A percentile compares a stretch with the other conserved stretches of the same genome.
These are phyloP conservation scores for Triplophysa rosa DNA, from an alignment of 2,113 vertebrate genomes.

Conservation along the genomic window DNA sequence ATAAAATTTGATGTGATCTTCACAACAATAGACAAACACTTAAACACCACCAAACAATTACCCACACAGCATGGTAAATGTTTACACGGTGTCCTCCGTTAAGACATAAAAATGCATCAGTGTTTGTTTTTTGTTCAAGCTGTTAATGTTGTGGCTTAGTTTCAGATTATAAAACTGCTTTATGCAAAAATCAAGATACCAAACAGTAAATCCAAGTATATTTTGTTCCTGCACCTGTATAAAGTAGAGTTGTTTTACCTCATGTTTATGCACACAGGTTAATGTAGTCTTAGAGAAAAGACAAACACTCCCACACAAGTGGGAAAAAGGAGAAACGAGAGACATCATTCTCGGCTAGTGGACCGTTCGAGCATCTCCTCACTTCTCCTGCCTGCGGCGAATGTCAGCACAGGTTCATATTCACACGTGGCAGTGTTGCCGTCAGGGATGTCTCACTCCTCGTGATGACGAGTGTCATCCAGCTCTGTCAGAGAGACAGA, in stretches of 20 bases:
- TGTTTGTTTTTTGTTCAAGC: no score
- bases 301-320: conserved; percentile 22
- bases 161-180: no score
- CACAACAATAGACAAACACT: no score
- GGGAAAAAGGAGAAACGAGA: not conserved
- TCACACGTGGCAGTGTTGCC: conserved; percentile 8
- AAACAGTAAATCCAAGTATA: no score
- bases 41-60: no score
- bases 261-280: conserved; percentile 24
- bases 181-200: no score
- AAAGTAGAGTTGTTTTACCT: not conserved
- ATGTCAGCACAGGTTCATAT: conserved; percentile 25
- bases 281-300: conserved; percentile 4
- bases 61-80: no score
- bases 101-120: no score
- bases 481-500: conserved; percentile 47
- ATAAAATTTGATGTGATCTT: no score
- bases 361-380: not conserved
- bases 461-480: conserved; percentile 60
- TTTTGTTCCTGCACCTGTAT: no score
- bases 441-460: conserved; percentile 30
- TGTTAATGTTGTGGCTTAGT: no score
- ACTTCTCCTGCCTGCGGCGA: conserved; percentile 26
- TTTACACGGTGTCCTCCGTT: no score
- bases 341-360: conserved; percentile 1